Percentiles rank a stretch among this genome's conserved stretches.
Conservation (phyloP, 2,113 vertebrate species). For the Otocyon megalotis region DNA sequence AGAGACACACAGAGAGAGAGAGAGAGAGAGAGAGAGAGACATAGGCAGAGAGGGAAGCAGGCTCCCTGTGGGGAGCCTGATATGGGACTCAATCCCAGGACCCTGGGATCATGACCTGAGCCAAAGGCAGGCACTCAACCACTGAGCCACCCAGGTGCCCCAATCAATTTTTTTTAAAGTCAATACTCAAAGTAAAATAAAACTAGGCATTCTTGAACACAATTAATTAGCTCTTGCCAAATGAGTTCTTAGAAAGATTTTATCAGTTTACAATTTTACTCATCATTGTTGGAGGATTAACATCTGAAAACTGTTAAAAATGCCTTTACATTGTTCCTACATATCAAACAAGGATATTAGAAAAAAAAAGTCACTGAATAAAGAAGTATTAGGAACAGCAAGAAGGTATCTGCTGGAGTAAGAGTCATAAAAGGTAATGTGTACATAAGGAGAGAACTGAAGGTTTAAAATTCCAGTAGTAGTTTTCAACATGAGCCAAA, state of each 20-base stretch:
- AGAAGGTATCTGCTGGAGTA: neutral
- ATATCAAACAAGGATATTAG: neutral
- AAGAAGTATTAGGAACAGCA: neutral
- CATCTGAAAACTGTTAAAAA: constrained; percentile 28
- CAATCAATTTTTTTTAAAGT: neutral
- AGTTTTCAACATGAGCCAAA: neutral
- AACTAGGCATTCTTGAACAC: neutral
- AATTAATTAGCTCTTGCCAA: neutral
- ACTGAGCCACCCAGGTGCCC: too few species aligned
- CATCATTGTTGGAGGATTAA: neutral
- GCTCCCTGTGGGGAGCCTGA: too few species aligned
- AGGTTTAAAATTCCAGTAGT: neutral
- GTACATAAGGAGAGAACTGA: neutral
- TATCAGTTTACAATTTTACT: neutral
- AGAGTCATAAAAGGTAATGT: neutral
- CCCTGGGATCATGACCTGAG: too few species aligned
- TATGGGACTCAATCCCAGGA: too few species aligned
- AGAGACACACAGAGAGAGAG: too few species aligned
- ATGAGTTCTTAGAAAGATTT: neutral
- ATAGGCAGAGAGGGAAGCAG: too few species aligned
- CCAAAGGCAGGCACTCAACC: too few species aligned
- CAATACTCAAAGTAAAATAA: neutral
- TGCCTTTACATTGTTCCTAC: neutral
- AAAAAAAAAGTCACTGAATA: neutral
- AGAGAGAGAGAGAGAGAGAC: too few species aligned